These are phyloP conservation scores for Leptoclinus maculatus DNA, from an alignment of 2,797 vertebrate genomes.

Conservation along the genomic window DNA sequence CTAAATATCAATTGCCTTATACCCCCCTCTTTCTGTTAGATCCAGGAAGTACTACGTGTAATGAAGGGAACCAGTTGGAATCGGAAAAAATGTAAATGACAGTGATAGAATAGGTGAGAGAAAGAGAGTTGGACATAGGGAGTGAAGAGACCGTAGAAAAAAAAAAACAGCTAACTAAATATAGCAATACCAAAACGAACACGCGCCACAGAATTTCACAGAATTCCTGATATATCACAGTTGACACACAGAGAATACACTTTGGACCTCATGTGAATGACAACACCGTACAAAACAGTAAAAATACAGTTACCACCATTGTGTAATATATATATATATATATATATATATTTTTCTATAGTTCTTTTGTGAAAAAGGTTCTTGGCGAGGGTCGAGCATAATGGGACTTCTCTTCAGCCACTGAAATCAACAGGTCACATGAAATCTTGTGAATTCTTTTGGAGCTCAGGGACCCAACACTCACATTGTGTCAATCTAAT, in stretches of 20 bases:
- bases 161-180: constrained; percentile 76
- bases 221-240: constrained; percentile 82
- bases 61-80: constrained; percentile 58
- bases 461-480: constrained; percentile 15
- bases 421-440: constrained; percentile 54
- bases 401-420: constrained; percentile 63
- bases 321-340: constrained; percentile 68
- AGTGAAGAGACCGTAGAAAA: constrained; percentile 66
- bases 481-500: too few relatives aligned
- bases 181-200: constrained; percentile 78
- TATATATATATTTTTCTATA: constrained; percentile 42
- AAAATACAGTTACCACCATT: constrained; percentile 80
- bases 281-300: constrained; percentile 83
- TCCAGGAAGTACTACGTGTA: constrained; percentile 48
- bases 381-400: constrained; percentile 63
- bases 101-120: constrained; percentile 44
- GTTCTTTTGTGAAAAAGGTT: constrained; percentile 69
- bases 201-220: constrained; percentile 81
- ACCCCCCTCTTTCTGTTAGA: constrained; percentile 15
- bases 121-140: constrained; percentile 50
- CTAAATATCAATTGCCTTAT: constrained; percentile 35
- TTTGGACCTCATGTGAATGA: constrained; percentile 84
- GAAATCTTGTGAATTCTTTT: constrained; percentile 33
- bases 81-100: constrained; percentile 46
- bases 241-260: constrained; percentile 82